These are phyloP conservation scores for Labeo rohita DNA, from an alignment of 2,113 vertebrate species.

Conservation along the genomic window DNA sequence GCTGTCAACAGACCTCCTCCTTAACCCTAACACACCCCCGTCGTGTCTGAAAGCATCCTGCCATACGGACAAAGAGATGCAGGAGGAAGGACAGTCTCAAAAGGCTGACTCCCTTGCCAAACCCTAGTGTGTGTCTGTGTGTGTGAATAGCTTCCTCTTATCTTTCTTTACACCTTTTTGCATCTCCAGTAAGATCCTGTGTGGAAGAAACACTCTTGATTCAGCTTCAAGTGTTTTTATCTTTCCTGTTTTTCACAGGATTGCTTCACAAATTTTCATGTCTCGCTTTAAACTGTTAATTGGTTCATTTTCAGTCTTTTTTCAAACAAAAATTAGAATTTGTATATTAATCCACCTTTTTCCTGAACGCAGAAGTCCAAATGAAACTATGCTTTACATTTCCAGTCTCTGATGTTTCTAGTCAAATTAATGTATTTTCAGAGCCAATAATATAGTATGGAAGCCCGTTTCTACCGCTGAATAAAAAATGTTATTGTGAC, in stretches of 20 bases:
- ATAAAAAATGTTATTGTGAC: no score
- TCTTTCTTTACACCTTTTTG: constrained; percentile 27
- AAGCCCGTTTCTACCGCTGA: no score
- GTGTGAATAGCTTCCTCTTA: constrained; percentile 13
- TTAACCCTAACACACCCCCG: constrained; percentile 5
- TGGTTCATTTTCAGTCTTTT: not conserved
- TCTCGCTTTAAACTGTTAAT: not conserved
- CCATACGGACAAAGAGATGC: constrained; percentile 18
- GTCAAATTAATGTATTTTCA: no score
- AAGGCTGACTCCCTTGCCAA: constrained; percentile 21
- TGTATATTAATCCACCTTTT: not conserved
- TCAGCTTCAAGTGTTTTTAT: constrained; percentile 3
- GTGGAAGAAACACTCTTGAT: not conserved
- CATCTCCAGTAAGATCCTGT: constrained; percentile 22
- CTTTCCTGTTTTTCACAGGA: constrained; percentile 11
- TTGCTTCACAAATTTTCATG: not conserved
- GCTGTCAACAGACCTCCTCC: constrained; percentile 41
- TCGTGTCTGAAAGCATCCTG: constrained; percentile 35
- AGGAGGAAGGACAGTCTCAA: constrained; percentile 20
- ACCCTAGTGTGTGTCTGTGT: constrained; percentile 2
- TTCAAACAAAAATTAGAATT: not conserved
- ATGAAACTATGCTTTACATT: no score
- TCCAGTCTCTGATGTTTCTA: no score
- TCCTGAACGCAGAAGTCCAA: no score
- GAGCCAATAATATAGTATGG: no score